Base-by-base conservation (phyloP, 2,113 vertebrate genomes). In the Sphaerodactylus townsendi region DNA sequence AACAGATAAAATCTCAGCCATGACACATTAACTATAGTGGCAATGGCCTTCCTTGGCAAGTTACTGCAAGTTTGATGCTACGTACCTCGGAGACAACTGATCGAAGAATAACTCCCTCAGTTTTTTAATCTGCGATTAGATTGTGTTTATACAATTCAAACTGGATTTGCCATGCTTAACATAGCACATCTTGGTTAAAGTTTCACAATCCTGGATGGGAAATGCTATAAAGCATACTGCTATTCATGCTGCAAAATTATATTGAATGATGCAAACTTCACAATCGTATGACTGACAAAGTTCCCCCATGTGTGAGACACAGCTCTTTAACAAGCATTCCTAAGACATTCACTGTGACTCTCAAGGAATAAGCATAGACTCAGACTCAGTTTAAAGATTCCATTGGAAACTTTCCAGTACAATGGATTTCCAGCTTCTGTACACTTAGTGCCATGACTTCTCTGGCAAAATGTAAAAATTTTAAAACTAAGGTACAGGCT, bases 241-340 rank as follows among this genome's bases (percentile, higher is more conserved):
- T 77, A 87, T 89, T 3, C 75, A 74, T 75, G 77, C 48, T 68
- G 62, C 48, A 64, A 81, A 87, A 89, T 59, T 85, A 89, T 79
- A 28, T 75, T 79, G 64, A 74, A 89, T 13, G 11, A 23, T 30
- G 59, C 10, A 13, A 56, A 25, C 10, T n/a, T 41, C 10, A 37
- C 68, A 56, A 66, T 33, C 35, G 23, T 35, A 41, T 13, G 28
- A 35, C 28, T 33, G 41, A 30, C 56, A 28, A 0, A 53, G 15
- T 62, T 0, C 68, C n/a, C 75, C 77, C 10, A 17, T 59, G 65
- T 77, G 48, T 35, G 73, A 50, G 77, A 33, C 35, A 46, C 50
- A 6, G 75, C 46, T 48, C 33, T 15, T 39, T 53, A n/a, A 41
- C 21, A 33, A 70, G 70, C 44, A 86, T 11, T 13, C 62, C 8